A percentile compares a stretch with the other conserved stretches of the same genome.
These are phyloP conservation scores for Tubulanus polymorphus DNA, from an alignment of 2,888 invertebrate species.

Conservation along the genomic window DNA sequence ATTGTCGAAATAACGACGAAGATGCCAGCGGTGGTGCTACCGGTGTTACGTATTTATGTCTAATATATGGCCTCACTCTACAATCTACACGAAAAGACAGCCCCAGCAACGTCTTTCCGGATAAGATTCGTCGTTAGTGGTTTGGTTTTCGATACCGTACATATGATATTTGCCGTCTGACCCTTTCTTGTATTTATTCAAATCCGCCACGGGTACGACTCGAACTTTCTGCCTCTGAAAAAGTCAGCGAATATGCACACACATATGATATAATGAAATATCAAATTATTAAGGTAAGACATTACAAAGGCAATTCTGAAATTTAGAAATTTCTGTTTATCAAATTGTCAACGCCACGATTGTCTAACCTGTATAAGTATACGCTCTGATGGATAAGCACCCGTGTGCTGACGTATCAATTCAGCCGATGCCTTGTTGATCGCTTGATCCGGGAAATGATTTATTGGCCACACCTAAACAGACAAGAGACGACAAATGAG, in stretches of 20 bases:
- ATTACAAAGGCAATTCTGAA: not conserved
- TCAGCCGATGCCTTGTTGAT: constrained; percentile 55
- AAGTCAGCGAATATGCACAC: too few species aligned
- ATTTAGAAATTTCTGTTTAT: too few species aligned
- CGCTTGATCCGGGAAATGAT: constrained; percentile 55
- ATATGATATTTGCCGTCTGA: constrained; percentile 39
- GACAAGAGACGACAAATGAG: not conserved
- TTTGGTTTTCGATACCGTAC: constrained; percentile 51
- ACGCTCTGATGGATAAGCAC: constrained; percentile 52
- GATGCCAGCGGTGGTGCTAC: too few species aligned
- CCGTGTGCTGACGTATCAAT: constrained; percentile 53
- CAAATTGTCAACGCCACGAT: not conserved
- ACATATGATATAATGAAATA: too few species aligned
- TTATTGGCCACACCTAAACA: constrained; percentile 53
- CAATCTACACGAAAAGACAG: constrained; percentile 35
- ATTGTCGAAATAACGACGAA: too few species aligned
- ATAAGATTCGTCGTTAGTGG: constrained; percentile 50
- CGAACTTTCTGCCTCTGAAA: constrained; percentile 48
- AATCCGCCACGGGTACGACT: constrained; percentile 50
- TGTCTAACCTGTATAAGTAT: constrained; percentile 55
- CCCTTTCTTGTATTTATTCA: constrained; percentile 44
- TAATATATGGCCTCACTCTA: not conserved
- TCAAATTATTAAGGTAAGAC: not conserved
- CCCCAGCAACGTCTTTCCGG: constrained; percentile 52
- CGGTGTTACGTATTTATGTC: too few species aligned